phyloP scores from a whole-genome alignment of 2,888 invertebrate species.

The Baronia brevicornis region DNA sequence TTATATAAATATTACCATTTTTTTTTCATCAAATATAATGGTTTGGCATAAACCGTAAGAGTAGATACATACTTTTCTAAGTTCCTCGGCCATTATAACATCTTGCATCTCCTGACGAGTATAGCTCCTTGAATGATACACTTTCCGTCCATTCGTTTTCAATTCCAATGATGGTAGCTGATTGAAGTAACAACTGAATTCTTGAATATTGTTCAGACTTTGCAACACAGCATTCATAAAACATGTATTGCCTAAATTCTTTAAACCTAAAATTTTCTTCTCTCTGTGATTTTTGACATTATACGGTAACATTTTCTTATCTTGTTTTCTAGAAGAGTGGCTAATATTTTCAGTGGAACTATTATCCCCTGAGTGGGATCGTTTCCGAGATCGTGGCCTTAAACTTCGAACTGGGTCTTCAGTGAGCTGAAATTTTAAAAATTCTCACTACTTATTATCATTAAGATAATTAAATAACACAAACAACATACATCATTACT shows the following conservation, averaged over 20 bases:
- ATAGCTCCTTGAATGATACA: slow-evolving; percentile 77
- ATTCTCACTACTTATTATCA: too few species aligned
- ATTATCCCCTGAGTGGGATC: slow-evolving; percentile 75
- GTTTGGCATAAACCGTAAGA: too few species aligned
- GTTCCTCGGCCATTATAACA: slow-evolving; percentile 85
- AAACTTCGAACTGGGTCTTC: slow-evolving; percentile 74
- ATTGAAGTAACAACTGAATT: slow-evolving; percentile 88
- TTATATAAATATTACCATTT: too few species aligned
- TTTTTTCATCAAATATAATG: too few species aligned
- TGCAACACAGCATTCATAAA: slow-evolving; percentile 92
- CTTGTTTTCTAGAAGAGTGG: slow-evolving; percentile 37
- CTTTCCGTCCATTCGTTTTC: slow-evolving; percentile 75
- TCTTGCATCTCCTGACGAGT: slow-evolving; percentile 80
- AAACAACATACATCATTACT: slow-evolving; percentile 4
- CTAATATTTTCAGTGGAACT: slow-evolving; percentile 68
- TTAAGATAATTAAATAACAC: slow-evolving; percentile 1
- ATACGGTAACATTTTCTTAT: slow-evolving; percentile 46
- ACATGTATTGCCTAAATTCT: slow-evolving; percentile 89
- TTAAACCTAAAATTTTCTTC: slow-evolving; percentile 81
- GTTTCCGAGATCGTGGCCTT: slow-evolving; percentile 76
- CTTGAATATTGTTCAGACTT: slow-evolving; percentile 88
- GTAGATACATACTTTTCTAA: slow-evolving; percentile 77
- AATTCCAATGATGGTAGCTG: slow-evolving; percentile 83
- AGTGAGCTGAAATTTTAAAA: slow-evolving; percentile 35
- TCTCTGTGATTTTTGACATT: slow-evolving; percentile 73